Conservation (phyloP, 2,797 vertebrate genomes). For the Helicolenus hilgendorfi region DNA sequence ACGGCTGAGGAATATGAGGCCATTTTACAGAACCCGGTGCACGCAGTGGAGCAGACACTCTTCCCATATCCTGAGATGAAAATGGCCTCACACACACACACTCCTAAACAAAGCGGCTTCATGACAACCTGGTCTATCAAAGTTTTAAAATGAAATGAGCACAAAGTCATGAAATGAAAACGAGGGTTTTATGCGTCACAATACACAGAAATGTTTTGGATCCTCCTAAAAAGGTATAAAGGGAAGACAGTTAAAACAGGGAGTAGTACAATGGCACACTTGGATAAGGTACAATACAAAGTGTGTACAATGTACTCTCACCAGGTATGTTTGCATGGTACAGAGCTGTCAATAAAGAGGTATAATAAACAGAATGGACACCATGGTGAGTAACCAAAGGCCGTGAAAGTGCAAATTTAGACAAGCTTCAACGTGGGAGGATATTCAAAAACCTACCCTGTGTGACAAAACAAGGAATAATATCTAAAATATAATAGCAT, state of each 20-base stretch:
- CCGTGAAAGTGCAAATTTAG: too few species aligned
- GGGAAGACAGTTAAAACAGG: neutral
- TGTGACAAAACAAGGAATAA: too few species aligned
- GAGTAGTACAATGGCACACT: neutral
- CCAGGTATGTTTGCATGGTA: too few species aligned
- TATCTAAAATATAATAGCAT: too few species aligned
- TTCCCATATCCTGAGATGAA: constrained; percentile 6
- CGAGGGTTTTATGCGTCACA: neutral
- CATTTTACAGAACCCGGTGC: constrained; percentile 5
- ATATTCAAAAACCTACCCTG: too few species aligned
- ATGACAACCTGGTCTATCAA: neutral
- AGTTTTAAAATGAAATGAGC: neutral
- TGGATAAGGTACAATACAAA: too few species aligned
- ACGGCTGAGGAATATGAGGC: constrained; percentile 2
- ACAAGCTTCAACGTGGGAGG: too few species aligned
- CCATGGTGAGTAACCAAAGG: too few species aligned
- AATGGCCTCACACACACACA: neutral
- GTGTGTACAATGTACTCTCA: neutral
- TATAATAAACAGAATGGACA: too few species aligned
- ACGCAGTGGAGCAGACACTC: constrained; percentile 21
- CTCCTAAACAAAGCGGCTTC: neutral
- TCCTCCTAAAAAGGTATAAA: neutral
- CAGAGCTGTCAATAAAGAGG: too few species aligned
- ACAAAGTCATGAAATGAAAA: neutral
- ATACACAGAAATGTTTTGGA: neutral